These are phyloP conservation scores for Ciconia nigra DNA, from an alignment of 2,797 vertebrate genomes.

Conservation along the genomic window DNA sequence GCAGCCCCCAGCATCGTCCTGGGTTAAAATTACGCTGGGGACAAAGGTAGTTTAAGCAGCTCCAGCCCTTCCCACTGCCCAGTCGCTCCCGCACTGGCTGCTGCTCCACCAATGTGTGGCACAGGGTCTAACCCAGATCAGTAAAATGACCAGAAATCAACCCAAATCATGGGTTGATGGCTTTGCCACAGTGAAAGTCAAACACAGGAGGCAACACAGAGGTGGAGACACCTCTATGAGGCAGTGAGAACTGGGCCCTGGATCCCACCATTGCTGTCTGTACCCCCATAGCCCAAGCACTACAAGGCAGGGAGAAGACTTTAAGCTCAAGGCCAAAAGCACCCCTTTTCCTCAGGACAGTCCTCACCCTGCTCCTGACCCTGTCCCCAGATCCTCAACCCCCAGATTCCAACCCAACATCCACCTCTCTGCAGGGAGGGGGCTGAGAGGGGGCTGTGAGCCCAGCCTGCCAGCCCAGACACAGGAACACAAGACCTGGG, in stretches of 20 bases:
- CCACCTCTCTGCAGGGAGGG: accelerated
- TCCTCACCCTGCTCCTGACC: neutral
- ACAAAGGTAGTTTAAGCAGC: neutral
- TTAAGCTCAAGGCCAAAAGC: neutral
- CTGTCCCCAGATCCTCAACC: neutral
- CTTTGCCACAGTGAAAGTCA: neutral
- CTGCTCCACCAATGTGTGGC: neutral
- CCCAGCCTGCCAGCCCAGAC: neutral
- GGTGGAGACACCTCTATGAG: neutral
- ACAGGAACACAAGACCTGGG: neutral
- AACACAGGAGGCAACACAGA: neutral
- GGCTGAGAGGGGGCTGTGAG: neutral
- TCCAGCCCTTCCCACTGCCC: neutral
- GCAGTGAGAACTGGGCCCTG: neutral
- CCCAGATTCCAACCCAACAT: neutral
- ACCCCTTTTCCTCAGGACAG: neutral
- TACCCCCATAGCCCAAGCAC: neutral
- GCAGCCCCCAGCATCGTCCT: neutral
- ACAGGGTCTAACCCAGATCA: neutral
- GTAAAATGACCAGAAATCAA: neutral
- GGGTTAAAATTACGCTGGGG: neutral
- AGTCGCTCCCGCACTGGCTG: accelerated
- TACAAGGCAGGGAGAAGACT: accelerated
- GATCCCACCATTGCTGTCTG: accelerated
- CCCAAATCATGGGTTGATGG: neutral